Evolutionary conservation across 2,888 invertebrate species (phyloP), one percentile per base, ranked within the genome.

Genomic region (Zaprionus bogoriensis): DNA sequence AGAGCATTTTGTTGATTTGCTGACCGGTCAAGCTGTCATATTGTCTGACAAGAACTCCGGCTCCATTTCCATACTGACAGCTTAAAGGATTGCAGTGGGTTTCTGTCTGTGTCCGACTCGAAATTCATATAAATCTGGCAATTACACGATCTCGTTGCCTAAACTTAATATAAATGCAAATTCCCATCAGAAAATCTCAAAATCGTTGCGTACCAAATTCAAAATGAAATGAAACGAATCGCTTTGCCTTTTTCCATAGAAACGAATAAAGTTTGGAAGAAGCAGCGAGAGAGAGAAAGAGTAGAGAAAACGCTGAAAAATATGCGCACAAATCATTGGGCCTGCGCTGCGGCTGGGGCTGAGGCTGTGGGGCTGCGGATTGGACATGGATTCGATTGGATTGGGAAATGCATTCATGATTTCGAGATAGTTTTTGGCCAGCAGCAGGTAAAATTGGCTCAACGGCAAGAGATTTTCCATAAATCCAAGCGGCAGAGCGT

Each of bases 151-250:
- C 55, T 63, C 38, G 62, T 53, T 20, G n/a, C 9, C 67, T 59
- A 65, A 77, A 85, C 66, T 76, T 82, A 85, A 80, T 80, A 82
- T 80, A 80, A 85, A 80, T 80, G 80, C 86, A 80, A 80, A 80
- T 80, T 76, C 47, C 51, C 71, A 77, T 66, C 55, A 50, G 48
- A 51, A 67, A 67, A 65, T 67, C 69, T 77, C 28, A 30, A 70
- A 67, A 65, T 63, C 64, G 64, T 69, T 82, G 80, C 86, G 86
- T 82, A 76, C 58, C 77, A 80, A 81, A 83, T 86, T 83, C 67
- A 77, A 86, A 86, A 81, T 86, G 74, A 85, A 79, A 69, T 76
- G 84, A 83, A 81, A 67, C 80, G 80, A 86, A 79, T 86, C 69
- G 67, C 44, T 41, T 54, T 32, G 14, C 53, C 59, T 53, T 66